Evolutionary conservation across 2,113 vertebrate genomes (phyloP), one percentile per base, ranked within the genome.

Genomic region (Gulo gulo): DNA sequence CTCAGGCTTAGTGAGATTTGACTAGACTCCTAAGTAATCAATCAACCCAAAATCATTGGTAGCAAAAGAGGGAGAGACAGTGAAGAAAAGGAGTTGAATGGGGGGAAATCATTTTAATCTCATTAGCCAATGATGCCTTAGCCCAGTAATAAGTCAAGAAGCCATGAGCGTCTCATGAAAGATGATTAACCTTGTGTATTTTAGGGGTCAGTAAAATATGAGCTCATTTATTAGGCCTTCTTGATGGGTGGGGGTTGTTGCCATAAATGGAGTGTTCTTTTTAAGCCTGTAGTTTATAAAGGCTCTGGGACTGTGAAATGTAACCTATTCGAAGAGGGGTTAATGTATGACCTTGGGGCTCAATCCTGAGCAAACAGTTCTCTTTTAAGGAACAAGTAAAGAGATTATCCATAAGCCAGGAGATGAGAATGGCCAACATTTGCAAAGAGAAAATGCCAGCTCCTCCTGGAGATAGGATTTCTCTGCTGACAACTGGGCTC

Each of bases 171-270:
- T 82, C 82, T 94, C 85, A 24, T 81, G 94, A 93, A 93, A 97
- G 95, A 96, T 88, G 97, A 98, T 97, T 98, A 98, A 97, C 97
- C 97, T 98, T 97, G 96, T 97, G 31, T 96, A 39, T 96, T 98
- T 97, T 97, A 97, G 93, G 88, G 97, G 95, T 98, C 97, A 93
- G 80, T 87, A 95, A 97, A 89, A 88, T 89, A 88, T 55, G 91
- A 97, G 93, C 79, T 98, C 97, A 97, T 97, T 98, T 96, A 96
- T 95, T 97, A 95, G 73, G 45, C 34, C 24, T 88, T 82, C 59
- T 86, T 88, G 81, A 52, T 86, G 59, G 52, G 39, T 36, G 36
- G 91, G 29, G 39, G 36, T 11, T 57, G 29, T 39, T 80, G 63
- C 63, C 73, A 36, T 90, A 81, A 63, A 85, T 52, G 39, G 74